Base-by-base conservation (phyloP, 1,140 invertebrate genomes). In the Heliothis virescens region DNA sequence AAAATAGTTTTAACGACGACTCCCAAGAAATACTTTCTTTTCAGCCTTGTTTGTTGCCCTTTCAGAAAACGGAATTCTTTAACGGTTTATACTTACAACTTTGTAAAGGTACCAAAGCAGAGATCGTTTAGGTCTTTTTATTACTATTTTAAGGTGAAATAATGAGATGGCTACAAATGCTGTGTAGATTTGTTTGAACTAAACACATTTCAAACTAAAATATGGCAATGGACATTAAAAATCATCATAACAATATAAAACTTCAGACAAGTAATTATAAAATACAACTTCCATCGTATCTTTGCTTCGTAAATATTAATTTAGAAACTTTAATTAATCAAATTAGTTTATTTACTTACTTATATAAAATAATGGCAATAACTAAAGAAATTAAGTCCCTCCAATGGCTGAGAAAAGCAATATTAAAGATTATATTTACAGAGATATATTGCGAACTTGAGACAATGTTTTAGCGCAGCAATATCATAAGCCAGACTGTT, bases 1-100 rank as follows among this genome's bases (percentile, higher is more conserved):
- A 72, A 72, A 72, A 72, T 72, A 72, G 52, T 72, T 72, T 72
- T 72, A 72, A 72, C 69, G 52, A 72, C 52, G 21, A 41, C 52
- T 15, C 41, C 57, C 3, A 26, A 52, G 67, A 71, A 71, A 72
- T 72, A 55, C 52, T 72, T 72, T 72, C 52, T 57, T 52, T 71
- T 52, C 47, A 71, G 67, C 47, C 29, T 71, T 71, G 67, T 71
- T 71, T 71, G 48, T 71, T 67, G 41, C n/a, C 13, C 63, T 67
- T 67, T 71, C 21, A 71, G 4, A 29, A 52, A 71, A 71, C 48
- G 26, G 48, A 71, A 53, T 71, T 53, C 18, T 67, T 48, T 67
- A 67, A 67, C 50, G 63, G 41, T 18, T 16, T 18, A 63, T 29
- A 29, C 34, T 67, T 67, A 47, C 47, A 21, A 18, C 16, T 67